A percentile compares a stretch with the other conserved stretches of the same genome.
Conservation (phyloP, 2,888 invertebrate species). For the Ganaspis brasiliensis region DNA sequence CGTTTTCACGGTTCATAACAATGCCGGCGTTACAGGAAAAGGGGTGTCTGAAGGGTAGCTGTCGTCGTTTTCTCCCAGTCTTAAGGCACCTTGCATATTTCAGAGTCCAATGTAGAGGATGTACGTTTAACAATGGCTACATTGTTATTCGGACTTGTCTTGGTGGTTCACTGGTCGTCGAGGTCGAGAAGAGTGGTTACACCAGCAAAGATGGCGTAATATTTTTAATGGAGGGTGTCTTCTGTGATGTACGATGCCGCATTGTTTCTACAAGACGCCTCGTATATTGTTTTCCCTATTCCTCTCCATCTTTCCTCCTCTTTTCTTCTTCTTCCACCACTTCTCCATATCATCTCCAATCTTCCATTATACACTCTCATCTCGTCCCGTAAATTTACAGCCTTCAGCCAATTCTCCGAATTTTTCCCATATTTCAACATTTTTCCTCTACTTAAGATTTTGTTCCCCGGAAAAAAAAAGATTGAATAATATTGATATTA, state of each 20-base stretch:
- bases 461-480: no score
- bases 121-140: conserved; percentile 74
- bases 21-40: conserved; percentile 48
- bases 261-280: conserved; percentile 77
- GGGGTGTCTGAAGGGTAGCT: conserved; percentile 20
- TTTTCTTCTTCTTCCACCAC: conserved; percentile 32
- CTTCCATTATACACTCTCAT: conserved; percentile 8
- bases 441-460: no score
- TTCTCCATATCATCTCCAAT: conserved; percentile 46
- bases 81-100: conserved; percentile 73
- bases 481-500: no score
- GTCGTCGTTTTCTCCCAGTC: conserved; percentile 51
- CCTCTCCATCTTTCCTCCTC: conserved; percentile 46
- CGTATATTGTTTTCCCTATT: conserved; percentile 73
- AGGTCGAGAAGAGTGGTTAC: conserved; percentile 57
- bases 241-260: conserved; percentile 78
- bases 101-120: conserved; percentile 72
- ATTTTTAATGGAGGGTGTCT: conserved; percentile 80
- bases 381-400: background rate
- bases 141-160: conserved; percentile 77
- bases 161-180: conserved; percentile 61
- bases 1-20: conserved; percentile 58
- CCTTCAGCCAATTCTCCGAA: no score
- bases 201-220: conserved; percentile 77
- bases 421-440: no score